Percentiles rank a stretch among this genome's conserved stretches.
Conservation (phyloP, 1,140 invertebrate genomes). For the Solenopsis invicta region DNA sequence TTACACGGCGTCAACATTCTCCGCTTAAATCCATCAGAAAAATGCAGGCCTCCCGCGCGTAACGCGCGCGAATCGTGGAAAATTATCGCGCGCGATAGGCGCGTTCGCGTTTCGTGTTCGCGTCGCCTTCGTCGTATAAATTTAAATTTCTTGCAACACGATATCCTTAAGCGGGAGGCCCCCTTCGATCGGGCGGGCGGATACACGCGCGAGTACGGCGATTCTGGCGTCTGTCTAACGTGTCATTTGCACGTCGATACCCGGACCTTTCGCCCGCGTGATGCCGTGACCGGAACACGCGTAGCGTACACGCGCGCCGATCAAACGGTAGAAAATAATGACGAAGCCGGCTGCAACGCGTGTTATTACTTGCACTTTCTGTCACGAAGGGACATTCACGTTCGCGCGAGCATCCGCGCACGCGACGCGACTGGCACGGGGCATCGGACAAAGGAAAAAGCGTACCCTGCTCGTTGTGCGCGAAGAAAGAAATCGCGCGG, state of each 20-base stretch:
- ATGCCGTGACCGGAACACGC: conserved; percentile 57
- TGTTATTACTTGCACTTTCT: conserved; percentile 63
- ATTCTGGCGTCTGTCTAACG: conserved; percentile 26
- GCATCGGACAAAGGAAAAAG: conserved; percentile 39
- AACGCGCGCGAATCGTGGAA: conserved; percentile 32
- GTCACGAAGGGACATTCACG: conserved; percentile 51
- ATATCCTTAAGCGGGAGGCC: conserved; percentile 24
- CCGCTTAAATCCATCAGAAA: not conserved
- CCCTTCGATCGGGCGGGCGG: not conserved
- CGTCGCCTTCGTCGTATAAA: conserved; percentile 22
- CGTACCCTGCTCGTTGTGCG: not conserved
- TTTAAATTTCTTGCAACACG: conserved; percentile 48
- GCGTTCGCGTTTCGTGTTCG: conserved; percentile 25
- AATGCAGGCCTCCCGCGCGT: conserved; percentile 19
- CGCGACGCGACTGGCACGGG: conserved; percentile 7
- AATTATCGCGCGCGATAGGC: conserved; percentile 26
- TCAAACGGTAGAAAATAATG: conserved; percentile 55
- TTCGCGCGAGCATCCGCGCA: conserved; percentile 52
- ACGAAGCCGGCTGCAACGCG: conserved; percentile 26
- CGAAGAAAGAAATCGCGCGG: conserved; percentile 47
- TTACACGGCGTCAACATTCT: conserved; percentile 14
- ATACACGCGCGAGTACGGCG: conserved; percentile 22
- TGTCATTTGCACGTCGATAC: conserved; percentile 63
- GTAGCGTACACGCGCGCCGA: conserved; percentile 50
- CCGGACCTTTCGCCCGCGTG: conserved; percentile 18